Base-by-base conservation (phyloP, 2,888 invertebrate species). In the Gortyna flavago region DNA sequence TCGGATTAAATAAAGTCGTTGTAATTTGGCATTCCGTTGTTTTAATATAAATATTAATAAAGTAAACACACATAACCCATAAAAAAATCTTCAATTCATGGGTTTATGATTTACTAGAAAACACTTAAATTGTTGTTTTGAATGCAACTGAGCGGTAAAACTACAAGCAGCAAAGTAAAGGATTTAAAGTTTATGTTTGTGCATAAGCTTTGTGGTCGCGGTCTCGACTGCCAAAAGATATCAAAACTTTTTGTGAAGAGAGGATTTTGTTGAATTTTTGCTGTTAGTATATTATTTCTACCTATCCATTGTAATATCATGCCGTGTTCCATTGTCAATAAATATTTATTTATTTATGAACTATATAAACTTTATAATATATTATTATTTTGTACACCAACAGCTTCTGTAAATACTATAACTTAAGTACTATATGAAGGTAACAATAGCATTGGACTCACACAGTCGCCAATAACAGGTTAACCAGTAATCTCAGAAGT, bases 131-230 rank as follows among this genome's bases (percentile, higher is more conserved):
- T 13, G 16, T 65, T 32, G 54, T 77, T 77, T 54, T 77, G 35
- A 65, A 66, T 80, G 77, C 65, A 69, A 59, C 77, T 32, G 41
- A 77, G 35, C 48, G 2, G 77, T 61, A 66, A 51, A 69, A 82
- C 65, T 54, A 16, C 54, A 44, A 66, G 18, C 68, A 76, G 51
- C 51, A 80, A 83, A 77, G 61, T 77, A 70, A 16, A 44, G 77
- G 66, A 57, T 70, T 69, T 77, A 54, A 82, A 76, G 83, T 65
- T 74, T 62, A 57, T 59, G 77, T 82, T 65, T 69, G 59, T 66
- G 83, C 59, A 66, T 75, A 61, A 76, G 69, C 65, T 83, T 61
- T 54, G 54, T 44, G 75, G 75, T 38, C 21, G 59, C 51, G 41
- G 69, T 82, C 59, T 44, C 16, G 25, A 59, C 35, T 64, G 67